Conservation (phyloP, 2,888 invertebrate species). For the Tetragonisca angustula region DNA sequence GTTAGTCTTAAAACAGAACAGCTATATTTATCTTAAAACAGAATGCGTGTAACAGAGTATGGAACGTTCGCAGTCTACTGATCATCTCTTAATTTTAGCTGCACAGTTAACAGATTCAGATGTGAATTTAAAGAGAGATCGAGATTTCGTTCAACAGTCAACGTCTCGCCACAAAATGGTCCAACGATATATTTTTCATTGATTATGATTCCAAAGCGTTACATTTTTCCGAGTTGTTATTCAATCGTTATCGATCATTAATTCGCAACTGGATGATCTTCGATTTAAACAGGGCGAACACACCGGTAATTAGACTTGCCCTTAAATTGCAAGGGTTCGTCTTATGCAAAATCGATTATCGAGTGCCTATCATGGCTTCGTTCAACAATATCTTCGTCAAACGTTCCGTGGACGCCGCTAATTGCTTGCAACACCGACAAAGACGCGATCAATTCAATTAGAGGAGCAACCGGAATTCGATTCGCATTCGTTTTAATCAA, state of each 20-base stretch:
- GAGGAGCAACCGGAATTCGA: not conserved
- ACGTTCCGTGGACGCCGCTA: slow-evolving; percentile 8
- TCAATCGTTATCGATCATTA: slow-evolving; percentile 6
- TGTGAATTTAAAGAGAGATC: too few relatives aligned
- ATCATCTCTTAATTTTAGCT: too few relatives aligned
- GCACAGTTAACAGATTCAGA: too few relatives aligned
- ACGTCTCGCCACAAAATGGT: not conserved
- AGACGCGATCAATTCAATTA: not conserved
- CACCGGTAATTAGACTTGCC: slow-evolving; percentile 25
- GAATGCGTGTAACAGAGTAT: too few relatives aligned
- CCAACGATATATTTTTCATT: not conserved
- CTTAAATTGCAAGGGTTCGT: slow-evolving; percentile 10
- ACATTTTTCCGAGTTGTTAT: too few relatives aligned
- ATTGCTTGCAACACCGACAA: slow-evolving; percentile 7
- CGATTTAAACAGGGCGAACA: not conserved
- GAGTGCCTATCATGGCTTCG: not conserved
- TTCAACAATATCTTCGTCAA: slow-evolving; percentile 25
- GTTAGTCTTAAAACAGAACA: too few relatives aligned
- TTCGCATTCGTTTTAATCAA: slow-evolving; percentile 14
- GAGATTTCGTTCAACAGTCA: not conserved
- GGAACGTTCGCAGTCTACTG: too few relatives aligned
- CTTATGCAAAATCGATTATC: slow-evolving; percentile 33
- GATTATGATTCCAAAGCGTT: not conserved
- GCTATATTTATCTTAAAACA: too few relatives aligned
- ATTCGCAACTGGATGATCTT: not conserved